A percentile compares a stretch with the other conserved stretches of the same genome.
phyloP scores from a whole-genome alignment of 2,888 invertebrate species.

The Drosophila mayaguana region DNA sequence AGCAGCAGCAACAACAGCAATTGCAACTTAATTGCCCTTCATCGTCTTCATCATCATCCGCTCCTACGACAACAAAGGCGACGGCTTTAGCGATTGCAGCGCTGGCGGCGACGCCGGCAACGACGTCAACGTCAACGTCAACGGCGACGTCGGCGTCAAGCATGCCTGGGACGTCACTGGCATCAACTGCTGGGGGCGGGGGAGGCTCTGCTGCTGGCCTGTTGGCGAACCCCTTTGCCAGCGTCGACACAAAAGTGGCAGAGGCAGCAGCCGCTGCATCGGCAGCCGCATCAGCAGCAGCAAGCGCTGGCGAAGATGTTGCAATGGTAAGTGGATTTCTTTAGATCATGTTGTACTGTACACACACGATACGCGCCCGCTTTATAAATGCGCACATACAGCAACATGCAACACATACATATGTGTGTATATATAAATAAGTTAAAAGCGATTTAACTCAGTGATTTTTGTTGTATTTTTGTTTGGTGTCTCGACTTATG shows the following conservation, averaged over 20 bases:
- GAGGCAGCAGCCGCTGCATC: constrained; percentile 18
- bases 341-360: constrained; percentile 44
- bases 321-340: constrained; percentile 76
- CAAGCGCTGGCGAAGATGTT: constrained; percentile 59
- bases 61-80: constrained; percentile 44
- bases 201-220: constrained; percentile 42
- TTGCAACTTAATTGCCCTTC: constrained; percentile 76
- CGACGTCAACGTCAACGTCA: constrained; percentile 22
- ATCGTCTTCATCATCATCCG: constrained; percentile 37
- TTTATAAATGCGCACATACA: constrained; percentile 18
- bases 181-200: constrained; percentile 33
- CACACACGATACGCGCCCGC: constrained; percentile 30
- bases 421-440: constrained; percentile 8
- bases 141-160: constrained; percentile 14
- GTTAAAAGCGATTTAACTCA: constrained; percentile 65
- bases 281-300: constrained; percentile 16
- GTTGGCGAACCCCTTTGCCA: constrained; percentile 62
- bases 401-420: too few species aligned
- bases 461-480: constrained; percentile 39
- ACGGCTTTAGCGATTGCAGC: constrained; percentile 16
- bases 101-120: constrained; percentile 30
- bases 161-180: constrained; percentile 18
- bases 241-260: constrained; percentile 46
- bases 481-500: constrained; percentile 44
- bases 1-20: constrained; percentile 65